Evolutionary conservation across 2,113 vertebrate species (phyloP).

Genomic region (Otus sunia): DNA sequence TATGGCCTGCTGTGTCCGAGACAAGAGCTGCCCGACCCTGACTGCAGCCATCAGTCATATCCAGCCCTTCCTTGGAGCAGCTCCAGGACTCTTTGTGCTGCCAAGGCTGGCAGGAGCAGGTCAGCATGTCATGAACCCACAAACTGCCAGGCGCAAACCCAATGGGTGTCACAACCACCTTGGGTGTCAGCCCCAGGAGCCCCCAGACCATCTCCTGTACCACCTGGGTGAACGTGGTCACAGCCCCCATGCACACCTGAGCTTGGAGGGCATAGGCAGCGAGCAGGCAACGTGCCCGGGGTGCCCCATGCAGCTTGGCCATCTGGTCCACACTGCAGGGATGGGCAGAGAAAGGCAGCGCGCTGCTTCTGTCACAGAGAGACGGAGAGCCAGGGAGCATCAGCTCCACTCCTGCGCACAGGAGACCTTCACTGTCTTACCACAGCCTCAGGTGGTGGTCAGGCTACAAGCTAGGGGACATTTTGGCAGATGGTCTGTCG

Average conservation of each 20-base stretch:
- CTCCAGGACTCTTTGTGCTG: neutral
- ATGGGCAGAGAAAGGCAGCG: neutral
- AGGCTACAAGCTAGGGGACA: neutral
- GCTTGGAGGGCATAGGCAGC: neutral
- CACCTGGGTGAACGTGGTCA: rapidly evolving
- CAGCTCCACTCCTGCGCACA: rapidly evolving
- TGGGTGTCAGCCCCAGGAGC: neutral
- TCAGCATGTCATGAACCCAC: rapidly evolving
- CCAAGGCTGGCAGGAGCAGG: neutral
- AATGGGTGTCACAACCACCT: neutral
- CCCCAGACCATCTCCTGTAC: neutral
- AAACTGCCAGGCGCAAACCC: neutral
- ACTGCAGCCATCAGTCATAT: neutral
- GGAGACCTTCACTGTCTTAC: neutral
- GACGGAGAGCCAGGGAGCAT: neutral
- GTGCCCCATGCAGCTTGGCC: neutral
- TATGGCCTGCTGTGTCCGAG: neutral
- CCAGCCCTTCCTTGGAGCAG: neutral
- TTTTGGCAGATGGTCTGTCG: neutral
- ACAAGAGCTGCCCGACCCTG: neutral
- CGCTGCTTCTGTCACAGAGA: neutral
- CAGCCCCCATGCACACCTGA: rapidly evolving
- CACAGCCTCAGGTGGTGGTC: neutral
- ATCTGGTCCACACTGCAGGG: neutral
- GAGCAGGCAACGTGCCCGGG: rapidly evolving